Percentiles rank a stretch among this genome's conserved stretches.
These are phyloP conservation scores for Boloria selene DNA, from an alignment of 2,888 invertebrate genomes.

Conservation along the genomic window DNA sequence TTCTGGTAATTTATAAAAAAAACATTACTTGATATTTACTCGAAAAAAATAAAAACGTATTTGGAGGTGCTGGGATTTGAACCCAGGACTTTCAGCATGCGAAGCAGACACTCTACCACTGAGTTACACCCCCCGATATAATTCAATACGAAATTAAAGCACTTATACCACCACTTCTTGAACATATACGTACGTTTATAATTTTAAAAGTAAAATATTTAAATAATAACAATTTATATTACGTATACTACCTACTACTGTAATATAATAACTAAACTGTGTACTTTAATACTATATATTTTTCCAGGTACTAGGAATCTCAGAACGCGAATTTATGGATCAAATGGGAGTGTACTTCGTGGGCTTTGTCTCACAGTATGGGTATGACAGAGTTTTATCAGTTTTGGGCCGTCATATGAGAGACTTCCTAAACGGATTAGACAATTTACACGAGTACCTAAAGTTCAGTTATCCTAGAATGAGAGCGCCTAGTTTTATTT, in stretches of 20 bases:
- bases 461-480: conserved; percentile 96
- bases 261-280: not conserved
- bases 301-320: conserved; percentile 90
- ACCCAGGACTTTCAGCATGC: conserved; percentile 86
- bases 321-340: conserved; percentile 95
- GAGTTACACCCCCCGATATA: conserved; percentile 45
- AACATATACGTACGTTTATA: too few relatives aligned
- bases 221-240: too few relatives aligned
- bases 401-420: conserved; percentile 96
- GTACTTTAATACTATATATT: not conserved
- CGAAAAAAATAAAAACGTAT: too few relatives aligned
- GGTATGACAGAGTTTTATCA: conserved; percentile 94
- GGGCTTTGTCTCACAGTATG: conserved; percentile 95
- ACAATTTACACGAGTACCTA: conserved; percentile 98
- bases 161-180: too few relatives aligned
- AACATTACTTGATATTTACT: too few relatives aligned
- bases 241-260: too few relatives aligned
- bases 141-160: too few relatives aligned
- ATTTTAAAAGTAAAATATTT: too few relatives aligned
- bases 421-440: conserved; percentile 97
- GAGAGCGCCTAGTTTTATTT: conserved; percentile 97
- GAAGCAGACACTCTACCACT: conserved; percentile 85
- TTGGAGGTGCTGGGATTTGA: conserved; percentile 85
- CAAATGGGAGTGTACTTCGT: conserved; percentile 97
- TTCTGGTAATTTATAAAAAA: too few relatives aligned